These are phyloP conservation scores for Mormyrus lacerda DNA, from an alignment of 2,113 vertebrate genomes.

Conservation along the genomic window DNA sequence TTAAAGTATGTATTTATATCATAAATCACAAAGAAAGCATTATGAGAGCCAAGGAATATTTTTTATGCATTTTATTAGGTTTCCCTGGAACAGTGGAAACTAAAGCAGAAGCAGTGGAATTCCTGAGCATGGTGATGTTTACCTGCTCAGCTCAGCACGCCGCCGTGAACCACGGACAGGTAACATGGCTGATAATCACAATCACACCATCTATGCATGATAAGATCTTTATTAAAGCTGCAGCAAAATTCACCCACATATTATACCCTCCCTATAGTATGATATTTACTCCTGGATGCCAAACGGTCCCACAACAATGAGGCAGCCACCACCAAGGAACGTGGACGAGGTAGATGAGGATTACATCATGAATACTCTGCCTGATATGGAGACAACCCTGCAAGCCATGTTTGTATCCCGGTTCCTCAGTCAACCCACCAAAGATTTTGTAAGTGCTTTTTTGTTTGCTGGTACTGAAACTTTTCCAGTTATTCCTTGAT, in stretches of 20 bases:
- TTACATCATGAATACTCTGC: slow-evolving; percentile 13
- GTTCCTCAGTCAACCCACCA: neutral
- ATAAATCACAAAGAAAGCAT: neutral
- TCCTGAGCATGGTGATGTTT: slow-evolving; percentile 18
- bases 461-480: neutral
- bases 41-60: neutral
- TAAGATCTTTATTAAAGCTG: neutral
- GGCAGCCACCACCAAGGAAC: neutral
- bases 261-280: neutral
- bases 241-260: neutral
- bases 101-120: neutral
- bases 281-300: slow-evolving; percentile 21
- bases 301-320: slow-evolving; percentile 24
- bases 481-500: neutral
- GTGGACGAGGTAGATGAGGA: neutral
- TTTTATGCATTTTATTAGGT: neutral
- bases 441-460: slow-evolving; percentile 17
- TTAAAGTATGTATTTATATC: neutral
- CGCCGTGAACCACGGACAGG: slow-evolving; percentile 14
- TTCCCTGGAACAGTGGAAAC: neutral
- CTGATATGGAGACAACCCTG: neutral
- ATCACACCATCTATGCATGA: neutral
- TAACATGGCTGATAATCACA: neutral
- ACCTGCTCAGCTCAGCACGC: slow-evolving; percentile 23
- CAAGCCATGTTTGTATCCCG: neutral